phyloP scores from a whole-genome alignment of 35 echinoderm and acorn worm species.

The Strongylocentrotus purpuratus region DNA sequence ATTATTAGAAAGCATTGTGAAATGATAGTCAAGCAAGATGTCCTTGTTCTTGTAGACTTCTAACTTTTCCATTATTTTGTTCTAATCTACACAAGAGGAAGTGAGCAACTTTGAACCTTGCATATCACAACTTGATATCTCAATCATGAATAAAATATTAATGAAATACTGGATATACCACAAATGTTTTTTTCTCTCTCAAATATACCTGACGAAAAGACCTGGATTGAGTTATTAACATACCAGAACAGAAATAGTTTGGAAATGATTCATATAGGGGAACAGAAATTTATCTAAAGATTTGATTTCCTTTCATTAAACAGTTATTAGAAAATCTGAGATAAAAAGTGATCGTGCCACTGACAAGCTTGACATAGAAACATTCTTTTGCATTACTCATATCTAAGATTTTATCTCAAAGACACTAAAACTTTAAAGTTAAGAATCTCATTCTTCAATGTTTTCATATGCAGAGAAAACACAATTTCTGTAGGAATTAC shows the following conservation, averaged over 20 bases:
- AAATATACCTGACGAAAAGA: background rate
- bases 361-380: background rate
- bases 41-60: background rate
- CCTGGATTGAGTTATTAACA: background rate
- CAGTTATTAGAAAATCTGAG: background rate
- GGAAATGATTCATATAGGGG: background rate
- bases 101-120: background rate
- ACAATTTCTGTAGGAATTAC: background rate
- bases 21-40: background rate
- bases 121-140: background rate
- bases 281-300: background rate
- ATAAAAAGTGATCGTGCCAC: background rate
- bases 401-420: background rate
- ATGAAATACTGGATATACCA: background rate
- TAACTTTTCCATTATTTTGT: background rate
- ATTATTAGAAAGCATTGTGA: background rate
- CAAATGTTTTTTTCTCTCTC: background rate
- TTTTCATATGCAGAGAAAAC: too few relatives aligned
- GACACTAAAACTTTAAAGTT: background rate
- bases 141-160: background rate
- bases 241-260: background rate
- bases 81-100: background rate
- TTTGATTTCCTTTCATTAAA: background rate
- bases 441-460: too few relatives aligned
- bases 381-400: background rate